Evolutionary conservation across 2,797 vertebrate genomes (phyloP).

Genomic region (Neosilurus hyrtlii): DNA sequence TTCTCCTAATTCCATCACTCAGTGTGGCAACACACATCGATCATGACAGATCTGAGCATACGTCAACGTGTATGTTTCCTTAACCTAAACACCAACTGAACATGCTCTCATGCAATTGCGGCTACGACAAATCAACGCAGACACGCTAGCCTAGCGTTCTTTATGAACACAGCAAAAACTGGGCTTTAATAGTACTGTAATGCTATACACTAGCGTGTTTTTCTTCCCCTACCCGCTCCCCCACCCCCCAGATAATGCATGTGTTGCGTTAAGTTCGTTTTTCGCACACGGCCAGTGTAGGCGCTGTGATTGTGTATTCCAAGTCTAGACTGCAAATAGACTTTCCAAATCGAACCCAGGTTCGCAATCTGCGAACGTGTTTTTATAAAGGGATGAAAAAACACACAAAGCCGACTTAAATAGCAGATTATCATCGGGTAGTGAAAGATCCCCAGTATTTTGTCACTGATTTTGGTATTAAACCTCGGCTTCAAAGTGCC

Average conservation of each 20-base stretch:
- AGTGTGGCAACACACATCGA: slow-evolving; percentile 43
- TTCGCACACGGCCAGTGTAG: slow-evolving; percentile 63
- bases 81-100: slow-evolving; percentile 58
- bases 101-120: slow-evolving; percentile 54
- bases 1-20: slow-evolving; percentile 47
- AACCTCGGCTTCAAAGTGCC: slow-evolving; percentile 77
- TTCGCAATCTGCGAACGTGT: slow-evolving; percentile 57
- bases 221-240: slow-evolving; percentile 58
- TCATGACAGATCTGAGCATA: slow-evolving; percentile 48
- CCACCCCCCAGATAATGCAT: slow-evolving; percentile 58
- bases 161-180: slow-evolving; percentile 56
- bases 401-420: slow-evolving; percentile 57
- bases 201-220: slow-evolving; percentile 69
- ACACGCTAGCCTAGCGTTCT: slow-evolving; percentile 56
- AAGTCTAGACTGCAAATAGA: slow-evolving; percentile 70
- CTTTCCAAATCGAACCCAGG: slow-evolving; percentile 68
- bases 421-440: slow-evolving; percentile 80
- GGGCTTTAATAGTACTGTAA: slow-evolving; percentile 72
- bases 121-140: slow-evolving; percentile 60
- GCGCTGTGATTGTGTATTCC: slow-evolving; percentile 59
- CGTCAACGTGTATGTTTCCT: slow-evolving; percentile 48
- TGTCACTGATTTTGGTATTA: slow-evolving; percentile 79
- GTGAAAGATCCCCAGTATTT: slow-evolving; percentile 74
- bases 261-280: slow-evolving; percentile 65
- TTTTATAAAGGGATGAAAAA: slow-evolving; percentile 67